Evolutionary conservation across 2,797 vertebrate genomes (phyloP).

Genomic region (Sebastes melanostomus): DNA sequence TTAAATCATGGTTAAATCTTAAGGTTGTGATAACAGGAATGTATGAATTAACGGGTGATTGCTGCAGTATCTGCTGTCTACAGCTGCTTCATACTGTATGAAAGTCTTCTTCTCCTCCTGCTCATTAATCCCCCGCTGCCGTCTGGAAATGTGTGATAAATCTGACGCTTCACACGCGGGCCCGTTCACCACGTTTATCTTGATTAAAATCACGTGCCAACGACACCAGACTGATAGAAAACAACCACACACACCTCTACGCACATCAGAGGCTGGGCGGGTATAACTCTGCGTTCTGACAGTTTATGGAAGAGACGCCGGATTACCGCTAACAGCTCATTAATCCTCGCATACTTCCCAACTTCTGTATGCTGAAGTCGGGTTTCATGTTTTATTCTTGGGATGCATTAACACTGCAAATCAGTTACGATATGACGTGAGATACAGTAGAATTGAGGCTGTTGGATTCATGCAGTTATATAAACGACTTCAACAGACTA

Average conservation of each 20-base stretch:
- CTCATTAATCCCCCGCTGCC: constrained; percentile 33
- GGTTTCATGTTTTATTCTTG: constrained; percentile 4
- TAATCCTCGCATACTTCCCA: constrained; percentile 33
- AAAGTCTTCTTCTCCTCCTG: not conserved
- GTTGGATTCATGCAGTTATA: not conserved
- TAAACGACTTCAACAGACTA: not conserved
- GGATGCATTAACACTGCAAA: not conserved
- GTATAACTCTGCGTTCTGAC: constrained; percentile 39
- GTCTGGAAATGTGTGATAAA: constrained; percentile 47
- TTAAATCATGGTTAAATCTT: constrained; percentile 3
- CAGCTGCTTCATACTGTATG: constrained; percentile 22
- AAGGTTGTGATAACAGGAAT: not conserved
- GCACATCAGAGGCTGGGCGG: not conserved
- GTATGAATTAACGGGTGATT: constrained; percentile 1
- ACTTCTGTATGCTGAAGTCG: constrained; percentile 6
- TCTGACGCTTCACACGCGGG: constrained; percentile 17
- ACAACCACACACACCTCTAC: not conserved
- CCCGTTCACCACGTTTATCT: constrained; percentile 44
- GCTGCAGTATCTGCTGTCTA: constrained; percentile 1
- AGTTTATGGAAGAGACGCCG: not conserved
- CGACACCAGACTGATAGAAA: constrained; percentile 29
- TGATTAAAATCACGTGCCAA: constrained; percentile 51
- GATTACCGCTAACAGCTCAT: constrained; percentile 27
- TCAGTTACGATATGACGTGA: not conserved
- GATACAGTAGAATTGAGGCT: not conserved